Conservation (phyloP, 2,113 vertebrate genomes). For the Lates calcarifer region DNA sequence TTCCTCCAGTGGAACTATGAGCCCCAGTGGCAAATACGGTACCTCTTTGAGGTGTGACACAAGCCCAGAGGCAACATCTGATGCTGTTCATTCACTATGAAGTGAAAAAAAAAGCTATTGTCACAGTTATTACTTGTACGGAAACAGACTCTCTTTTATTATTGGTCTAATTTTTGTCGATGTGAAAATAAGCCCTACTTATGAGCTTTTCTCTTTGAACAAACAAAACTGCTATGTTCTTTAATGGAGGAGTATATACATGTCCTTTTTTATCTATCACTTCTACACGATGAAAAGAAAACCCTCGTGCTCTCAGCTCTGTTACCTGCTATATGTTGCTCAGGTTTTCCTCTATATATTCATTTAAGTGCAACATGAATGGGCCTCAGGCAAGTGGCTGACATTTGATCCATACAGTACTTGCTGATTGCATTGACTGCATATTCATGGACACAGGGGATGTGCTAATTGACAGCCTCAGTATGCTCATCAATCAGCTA, state of each 20-base stretch:
- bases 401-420: conserved; percentile 64
- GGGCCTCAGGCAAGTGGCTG: conserved; percentile 50
- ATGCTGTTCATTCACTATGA: conserved; percentile 21
- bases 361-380: conserved; percentile 25
- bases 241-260: neutral
- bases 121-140: neutral
- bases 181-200: neutral
- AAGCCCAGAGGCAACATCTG: conserved; percentile 39
- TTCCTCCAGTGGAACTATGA: conserved; percentile 8
- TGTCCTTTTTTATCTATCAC: neutral
- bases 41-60: conserved; percentile 33
- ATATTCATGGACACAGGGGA: conserved; percentile 54
- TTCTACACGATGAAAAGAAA: neutral
- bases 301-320: no score
- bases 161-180: neutral
- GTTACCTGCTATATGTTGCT: conserved; percentile 9
- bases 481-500: conserved; percentile 67
- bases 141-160: conserved; percentile 10
- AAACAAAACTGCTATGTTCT: neutral
- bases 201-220: neutral
- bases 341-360: conserved; percentile 1
- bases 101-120: neutral
- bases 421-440: conserved; percentile 62
- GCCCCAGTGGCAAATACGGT: conserved; percentile 15
- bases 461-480: conserved; percentile 68